A percentile compares a stretch with the other conserved stretches of the same genome.
phyloP scores from a whole-genome alignment of 1,140 invertebrate species.

The Paraescarpia echinospica region DNA sequence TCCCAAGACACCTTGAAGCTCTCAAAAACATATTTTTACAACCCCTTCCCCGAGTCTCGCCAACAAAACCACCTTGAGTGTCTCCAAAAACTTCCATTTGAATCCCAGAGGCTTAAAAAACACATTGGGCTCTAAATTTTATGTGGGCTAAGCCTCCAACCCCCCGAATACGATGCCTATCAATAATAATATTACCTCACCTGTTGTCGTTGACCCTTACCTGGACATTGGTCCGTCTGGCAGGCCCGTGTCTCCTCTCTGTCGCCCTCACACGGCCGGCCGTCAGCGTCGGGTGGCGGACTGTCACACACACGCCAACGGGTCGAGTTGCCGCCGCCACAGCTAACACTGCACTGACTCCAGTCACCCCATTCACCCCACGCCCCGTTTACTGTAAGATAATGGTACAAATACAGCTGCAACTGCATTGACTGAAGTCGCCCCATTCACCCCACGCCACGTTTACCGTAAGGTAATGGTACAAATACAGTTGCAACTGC shows the following conservation, averaged over 20 bases:
- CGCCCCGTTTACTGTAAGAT: conserved; percentile 35
- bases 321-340: conserved; percentile 42
- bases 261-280: conserved; percentile 39
- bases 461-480: conserved; percentile 23
- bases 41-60: too few relatives aligned
- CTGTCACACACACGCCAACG: conserved; percentile 45
- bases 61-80: too few relatives aligned
- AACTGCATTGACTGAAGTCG: conserved; percentile 44
- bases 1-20: too few relatives aligned
- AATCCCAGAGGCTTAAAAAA: too few relatives aligned
- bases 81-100: too few relatives aligned
- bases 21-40: too few relatives aligned
- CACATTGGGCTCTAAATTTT: too few relatives aligned
- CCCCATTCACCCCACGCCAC: conserved; percentile 51
- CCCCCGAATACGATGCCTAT: too few relatives aligned
- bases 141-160: too few relatives aligned
- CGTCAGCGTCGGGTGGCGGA: conserved; percentile 44
- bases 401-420: conserved; percentile 33
- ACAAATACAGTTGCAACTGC: conserved; percentile 41
- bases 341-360: conserved; percentile 43
- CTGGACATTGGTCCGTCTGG: background rate
- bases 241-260: conserved; percentile 34
- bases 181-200: background rate
- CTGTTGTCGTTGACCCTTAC: background rate
- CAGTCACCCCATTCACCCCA: conserved; percentile 52